Conservation (phyloP, 1,140 invertebrate species). For the Pectinophora gossypiella region DNA sequence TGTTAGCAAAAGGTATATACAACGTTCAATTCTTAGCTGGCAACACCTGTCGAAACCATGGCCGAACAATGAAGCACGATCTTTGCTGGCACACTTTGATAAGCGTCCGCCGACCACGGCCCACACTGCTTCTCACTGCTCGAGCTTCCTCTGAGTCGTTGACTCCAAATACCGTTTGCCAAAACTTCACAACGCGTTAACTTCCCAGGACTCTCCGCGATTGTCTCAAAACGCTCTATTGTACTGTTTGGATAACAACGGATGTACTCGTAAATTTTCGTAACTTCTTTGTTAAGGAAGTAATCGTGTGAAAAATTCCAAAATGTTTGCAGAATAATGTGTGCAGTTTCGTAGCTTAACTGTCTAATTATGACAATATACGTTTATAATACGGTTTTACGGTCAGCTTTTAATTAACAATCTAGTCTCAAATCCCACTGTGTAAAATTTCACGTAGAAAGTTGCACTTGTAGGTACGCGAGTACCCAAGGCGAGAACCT, state of each 20-base stretch:
- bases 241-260: conserved; percentile 30
- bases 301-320: conserved; percentile 59
- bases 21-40: not conserved
- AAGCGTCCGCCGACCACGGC: not conserved
- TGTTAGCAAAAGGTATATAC: not conserved
- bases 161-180: conserved; percentile 17
- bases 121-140: not conserved
- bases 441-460: conserved; percentile 12
- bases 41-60: conserved; percentile 2
- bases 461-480: too few species aligned
- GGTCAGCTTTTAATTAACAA: not conserved
- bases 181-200: conserved; percentile 5
- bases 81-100: not conserved
- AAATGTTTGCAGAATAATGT: conserved; percentile 33
- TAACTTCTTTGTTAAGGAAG: conserved; percentile 69
- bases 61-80: not conserved
- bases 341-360: conserved; percentile 28
- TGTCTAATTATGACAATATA: conserved; percentile 19
- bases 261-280: conserved; percentile 54
- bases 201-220: conserved; percentile 31
- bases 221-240: conserved; percentile 36
- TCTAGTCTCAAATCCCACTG: not conserved
- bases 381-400: conserved; percentile 10
- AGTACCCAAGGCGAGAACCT: too few species aligned
- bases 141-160: conserved; percentile 8